phyloP scores from a whole-genome alignment of 2,113 vertebrate genomes.

The Amblyornis subalaris region DNA sequence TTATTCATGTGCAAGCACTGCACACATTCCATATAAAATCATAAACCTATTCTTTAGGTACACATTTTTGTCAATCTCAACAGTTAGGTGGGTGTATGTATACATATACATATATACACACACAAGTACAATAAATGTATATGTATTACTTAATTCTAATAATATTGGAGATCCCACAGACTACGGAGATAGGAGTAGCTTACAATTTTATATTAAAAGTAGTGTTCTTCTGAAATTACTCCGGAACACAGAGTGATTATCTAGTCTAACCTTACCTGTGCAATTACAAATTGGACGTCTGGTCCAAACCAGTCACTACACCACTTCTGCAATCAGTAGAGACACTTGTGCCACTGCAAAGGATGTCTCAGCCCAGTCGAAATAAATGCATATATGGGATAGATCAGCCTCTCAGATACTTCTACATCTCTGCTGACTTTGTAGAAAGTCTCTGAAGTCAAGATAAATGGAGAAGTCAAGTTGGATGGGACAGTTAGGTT shows the following conservation, averaged over 20 bases:
- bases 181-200: neutral
- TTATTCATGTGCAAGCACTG: neutral
- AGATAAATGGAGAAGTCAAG: neutral
- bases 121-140: neutral
- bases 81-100: rapidly evolving
- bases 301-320: neutral
- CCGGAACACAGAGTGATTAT: neutral
- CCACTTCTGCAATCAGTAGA: neutral
- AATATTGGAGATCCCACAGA: neutral
- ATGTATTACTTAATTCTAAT: neutral
- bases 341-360: neutral
- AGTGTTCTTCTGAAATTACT: neutral
- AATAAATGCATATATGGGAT: neutral
- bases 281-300: neutral
- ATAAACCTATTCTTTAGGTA: neutral
- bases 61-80: neutral
- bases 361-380: neutral
- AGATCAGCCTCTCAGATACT: neutral
- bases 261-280: neutral
- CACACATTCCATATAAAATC: neutral
- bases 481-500: neutral
- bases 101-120: neutral
- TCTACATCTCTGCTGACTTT: neutral
- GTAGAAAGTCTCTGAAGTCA: neutral
- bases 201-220: neutral